These are phyloP conservation scores for Rhynchotus rufescens DNA, from an alignment of 2,797 vertebrate species.

Conservation along the genomic window DNA sequence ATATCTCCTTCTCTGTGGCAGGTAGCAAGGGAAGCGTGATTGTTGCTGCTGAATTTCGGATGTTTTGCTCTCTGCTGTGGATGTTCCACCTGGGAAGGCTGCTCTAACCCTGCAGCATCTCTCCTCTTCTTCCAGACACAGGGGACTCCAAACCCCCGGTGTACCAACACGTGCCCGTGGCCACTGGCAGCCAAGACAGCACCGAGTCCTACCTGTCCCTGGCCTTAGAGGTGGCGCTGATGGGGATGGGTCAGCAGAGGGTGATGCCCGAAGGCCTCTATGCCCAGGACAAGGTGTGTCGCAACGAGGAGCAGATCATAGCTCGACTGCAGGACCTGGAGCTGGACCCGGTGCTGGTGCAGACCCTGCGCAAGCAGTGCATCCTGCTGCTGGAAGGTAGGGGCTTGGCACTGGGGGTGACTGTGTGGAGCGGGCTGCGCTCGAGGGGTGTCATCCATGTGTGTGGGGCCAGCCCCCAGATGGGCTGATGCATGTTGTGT, in stretches of 20 bases:
- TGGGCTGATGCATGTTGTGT: no score
- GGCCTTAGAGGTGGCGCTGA: slow-evolving; percentile 94
- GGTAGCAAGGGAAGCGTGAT: background rate
- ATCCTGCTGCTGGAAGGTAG: slow-evolving; percentile 93
- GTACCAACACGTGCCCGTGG: slow-evolving; percentile 92
- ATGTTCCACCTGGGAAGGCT: background rate
- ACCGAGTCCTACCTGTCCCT: slow-evolving; percentile 94
- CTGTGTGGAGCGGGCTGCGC: background rate
- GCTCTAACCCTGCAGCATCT: background rate
- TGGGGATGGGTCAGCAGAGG: slow-evolving; percentile 98
- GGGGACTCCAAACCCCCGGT: slow-evolving; percentile 91
- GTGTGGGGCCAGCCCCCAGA: background rate
- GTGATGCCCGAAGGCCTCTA: slow-evolving; percentile 98
- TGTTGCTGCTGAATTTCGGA: background rate
- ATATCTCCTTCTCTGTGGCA: background rate
- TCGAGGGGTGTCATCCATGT: background rate
- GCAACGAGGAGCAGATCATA: slow-evolving; percentile 97
- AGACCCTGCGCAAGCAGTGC: slow-evolving; percentile 93
- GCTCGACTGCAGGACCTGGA: slow-evolving; percentile 93
- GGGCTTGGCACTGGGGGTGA: background rate
- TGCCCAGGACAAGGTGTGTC: slow-evolving; percentile 97
- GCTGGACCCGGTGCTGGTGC: slow-evolving; percentile 91
- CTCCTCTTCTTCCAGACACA: slow-evolving; percentile 79
- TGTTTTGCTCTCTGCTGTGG: background rate
- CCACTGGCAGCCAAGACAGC: slow-evolving; percentile 82